Conservation (phyloP, 2,113 vertebrate genomes). For the Trogon melanurus region DNA sequence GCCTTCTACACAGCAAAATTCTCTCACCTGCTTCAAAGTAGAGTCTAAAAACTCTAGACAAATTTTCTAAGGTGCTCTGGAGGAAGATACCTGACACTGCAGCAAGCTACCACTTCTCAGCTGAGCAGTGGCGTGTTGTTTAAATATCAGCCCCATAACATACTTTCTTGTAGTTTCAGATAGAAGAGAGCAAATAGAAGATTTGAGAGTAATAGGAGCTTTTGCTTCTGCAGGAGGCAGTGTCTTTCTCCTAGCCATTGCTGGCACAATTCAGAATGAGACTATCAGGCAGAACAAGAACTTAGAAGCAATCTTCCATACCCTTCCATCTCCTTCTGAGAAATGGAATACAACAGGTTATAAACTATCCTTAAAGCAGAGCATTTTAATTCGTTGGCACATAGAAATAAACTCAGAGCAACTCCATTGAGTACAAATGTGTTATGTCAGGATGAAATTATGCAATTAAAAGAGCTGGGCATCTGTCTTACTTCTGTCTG, state of each 20-base stretch:
- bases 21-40: not conserved
- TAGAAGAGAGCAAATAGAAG: not conserved
- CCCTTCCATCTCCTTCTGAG: not conserved
- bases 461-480: not conserved
- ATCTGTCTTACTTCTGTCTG: not conserved
- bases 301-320: not conserved
- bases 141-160: not conserved
- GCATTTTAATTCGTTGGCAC: not conserved
- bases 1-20: not conserved
- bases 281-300: not conserved
- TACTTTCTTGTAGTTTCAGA: not conserved
- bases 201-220: not conserved
- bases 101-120: not conserved
- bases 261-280: not conserved
- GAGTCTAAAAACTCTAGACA: not conserved
- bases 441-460: not conserved
- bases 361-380: not conserved
- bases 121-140: not conserved
- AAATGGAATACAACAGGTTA: not conserved
- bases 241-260: not conserved
- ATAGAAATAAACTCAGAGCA: not conserved
- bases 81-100: not conserved
- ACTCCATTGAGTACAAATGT: not conserved
- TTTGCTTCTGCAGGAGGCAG: not conserved
- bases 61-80: not conserved